Base-by-base conservation (phyloP, 2,888 invertebrate genomes). In the Andricus curvator region DNA sequence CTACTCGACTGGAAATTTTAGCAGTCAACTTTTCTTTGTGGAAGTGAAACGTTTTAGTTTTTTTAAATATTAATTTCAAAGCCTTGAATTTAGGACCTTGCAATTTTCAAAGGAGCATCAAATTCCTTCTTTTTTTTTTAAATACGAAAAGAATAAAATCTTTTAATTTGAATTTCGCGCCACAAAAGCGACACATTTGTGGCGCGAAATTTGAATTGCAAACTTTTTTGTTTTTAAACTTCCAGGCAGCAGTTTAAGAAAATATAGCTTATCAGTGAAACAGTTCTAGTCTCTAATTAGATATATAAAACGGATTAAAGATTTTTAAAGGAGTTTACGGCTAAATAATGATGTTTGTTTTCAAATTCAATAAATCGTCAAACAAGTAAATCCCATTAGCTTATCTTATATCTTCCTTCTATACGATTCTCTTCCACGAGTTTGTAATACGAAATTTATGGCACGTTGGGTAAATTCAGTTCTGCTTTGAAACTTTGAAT, bases 361-460 rank as follows among this genome's bases (percentile, higher is more conserved):
- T 13, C 13, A 67, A 67, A 67, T 67, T n/a, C 41, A 67, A 67
- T n/a, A 67, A 37, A 37, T 22, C 22, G n/a, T 48, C 48, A 20
- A 15, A 44, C 25, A 29, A 51, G 51, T n/a, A 74, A 56, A 74
- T 56, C 29, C 33, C 74, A 56, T 70, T 56, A 56, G 56, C 56
- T 74, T 20, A 74, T 74, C 51, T 70, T 33, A 66, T 48, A 68
- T 68, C n/a, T 68, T 17, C 25, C 29, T 29, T 17, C 48, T 70
- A 48, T 74, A 74, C 33, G 13, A 56, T 29, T 56, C 33, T 33
- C 51, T 11, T 20, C n/a, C 74, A 74, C 20, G 25, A 64, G 74
- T 56, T 74, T 74, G 74, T 74, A 56, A 74, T 56, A 74, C 51
- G 33, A 74, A 74, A 74, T 74, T 74, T 74, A 74, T 74, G 74